Evolutionary conservation across 1,140 invertebrate genomes (phyloP), one percentile per base, ranked within the genome.

Genomic region (Rhopalosiphum maidis): DNA sequence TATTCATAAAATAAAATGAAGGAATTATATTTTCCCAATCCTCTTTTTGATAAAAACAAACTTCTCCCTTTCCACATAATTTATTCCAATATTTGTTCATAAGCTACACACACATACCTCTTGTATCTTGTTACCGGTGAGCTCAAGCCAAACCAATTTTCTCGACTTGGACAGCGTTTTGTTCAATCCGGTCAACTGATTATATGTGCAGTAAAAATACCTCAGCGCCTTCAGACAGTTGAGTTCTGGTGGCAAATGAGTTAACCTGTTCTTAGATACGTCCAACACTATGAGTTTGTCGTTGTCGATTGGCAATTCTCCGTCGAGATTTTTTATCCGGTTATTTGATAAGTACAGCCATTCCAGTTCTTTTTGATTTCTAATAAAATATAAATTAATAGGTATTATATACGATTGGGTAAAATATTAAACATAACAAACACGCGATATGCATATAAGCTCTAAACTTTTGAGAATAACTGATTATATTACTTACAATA

Each of bases 331-430:
- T 90, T 96, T 96, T 54, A 98, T 95, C 88, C 97, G 96, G 94
- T 98, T 98, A 37, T 96, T 96, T 94, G 97, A 97, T 48, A 98
- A 96, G 91, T 97, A 96, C 68, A 98, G 96, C 96, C 97, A 97
- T 94, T 97, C 96, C 30, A 98, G 95, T 91, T 97, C 96, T 94
- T 96, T 96, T 54, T 98, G 94, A 91, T 97, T 96, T 93, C 96
- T 96, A 94, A 54, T 95, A 37, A 85, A n/a, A 21, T 77, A 89
- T 94, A 93, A 37, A 90, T 4, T 15, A 51, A 3, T 51, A 30
- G n/a, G 30, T 35, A 77, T 77, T 15, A 35, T 4, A 83, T 11
- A 77, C 11, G 21, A 18, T 48, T 87, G 5, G 4, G 41, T n/a
- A 77, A 35, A n/a, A 77, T 51, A 77, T n/a, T n/a, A 77, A 77